These are phyloP conservation scores for Botia almorhae DNA, from an alignment of 2,797 vertebrate species.

Conservation along the genomic window DNA sequence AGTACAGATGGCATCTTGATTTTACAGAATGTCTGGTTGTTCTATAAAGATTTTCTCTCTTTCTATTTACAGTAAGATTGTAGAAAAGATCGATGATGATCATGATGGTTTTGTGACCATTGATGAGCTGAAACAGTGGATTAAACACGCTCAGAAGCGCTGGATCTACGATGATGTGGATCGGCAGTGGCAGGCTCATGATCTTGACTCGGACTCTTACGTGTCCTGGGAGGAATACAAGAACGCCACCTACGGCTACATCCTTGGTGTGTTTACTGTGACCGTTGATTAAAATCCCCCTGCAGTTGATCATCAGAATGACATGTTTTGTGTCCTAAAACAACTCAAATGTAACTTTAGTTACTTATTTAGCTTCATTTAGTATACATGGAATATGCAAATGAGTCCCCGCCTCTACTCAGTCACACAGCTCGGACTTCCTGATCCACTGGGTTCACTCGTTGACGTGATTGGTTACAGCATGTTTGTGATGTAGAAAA, in stretches of 20 bases:
- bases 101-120: constrained; percentile 90
- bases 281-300: background rate
- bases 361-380: too few species aligned
- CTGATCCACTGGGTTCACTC: too few species aligned
- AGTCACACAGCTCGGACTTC: too few species aligned
- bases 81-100: constrained; percentile 93
- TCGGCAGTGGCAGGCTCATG: constrained; percentile 96
- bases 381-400: too few species aligned
- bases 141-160: constrained; percentile 95
- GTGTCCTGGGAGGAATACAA: constrained; percentile 98
- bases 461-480: too few species aligned
- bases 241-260: constrained; percentile 96
- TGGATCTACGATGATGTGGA: constrained; percentile 99
- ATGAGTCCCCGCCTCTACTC: too few species aligned
- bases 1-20: background rate
- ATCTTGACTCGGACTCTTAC: constrained; percentile 90
- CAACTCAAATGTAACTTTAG: too few species aligned
- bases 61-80: constrained; percentile 85
- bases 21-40: background rate
- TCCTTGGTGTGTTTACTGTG: constrained; percentile 82
- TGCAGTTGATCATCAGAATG: too few species aligned
- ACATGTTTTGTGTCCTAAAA: too few species aligned
- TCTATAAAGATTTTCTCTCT: background rate
- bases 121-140: constrained; percentile 95
- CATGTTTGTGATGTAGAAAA: too few species aligned